phyloP scores from a whole-genome alignment of 2,888 invertebrate species.

The Serripes groenlandicus region DNA sequence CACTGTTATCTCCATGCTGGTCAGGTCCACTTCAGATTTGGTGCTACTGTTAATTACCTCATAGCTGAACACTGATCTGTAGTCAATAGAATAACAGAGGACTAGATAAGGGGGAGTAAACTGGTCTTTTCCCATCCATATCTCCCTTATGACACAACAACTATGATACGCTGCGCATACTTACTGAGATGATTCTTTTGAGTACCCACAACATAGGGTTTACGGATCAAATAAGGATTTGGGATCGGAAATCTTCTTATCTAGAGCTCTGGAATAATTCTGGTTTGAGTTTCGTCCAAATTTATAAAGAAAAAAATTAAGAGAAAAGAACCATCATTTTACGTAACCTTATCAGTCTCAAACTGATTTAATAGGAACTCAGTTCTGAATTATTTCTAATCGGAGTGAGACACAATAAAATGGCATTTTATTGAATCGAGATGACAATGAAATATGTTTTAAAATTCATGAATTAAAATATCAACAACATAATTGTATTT shows the following conservation, averaged over 20 bases:
- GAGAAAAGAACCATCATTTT: background rate
- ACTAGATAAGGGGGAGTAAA: background rate
- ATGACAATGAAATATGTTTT: background rate
- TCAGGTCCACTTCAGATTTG: constrained; percentile 51
- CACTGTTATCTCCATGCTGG: constrained; percentile 66
- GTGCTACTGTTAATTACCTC: background rate
- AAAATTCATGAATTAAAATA: background rate
- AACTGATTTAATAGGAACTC: background rate
- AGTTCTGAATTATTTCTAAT: too few relatives aligned
- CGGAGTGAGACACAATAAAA: too few relatives aligned
- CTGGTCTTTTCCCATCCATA: background rate
- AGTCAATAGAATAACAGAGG: background rate
- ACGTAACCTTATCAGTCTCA: background rate
- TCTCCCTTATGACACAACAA: background rate
- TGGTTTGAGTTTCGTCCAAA: background rate
- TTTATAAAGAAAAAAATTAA: background rate
- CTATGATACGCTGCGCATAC: background rate
- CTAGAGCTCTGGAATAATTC: background rate
- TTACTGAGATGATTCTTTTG: background rate
- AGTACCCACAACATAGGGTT: background rate
- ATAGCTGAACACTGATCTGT: constrained; percentile 2
- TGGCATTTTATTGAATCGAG: background rate
- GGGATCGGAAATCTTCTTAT: background rate
- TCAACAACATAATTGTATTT: background rate
- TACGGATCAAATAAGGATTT: background rate